Conservation (phyloP, 2,888 invertebrate genomes). For the Kryphioiulus occultus region DNA sequence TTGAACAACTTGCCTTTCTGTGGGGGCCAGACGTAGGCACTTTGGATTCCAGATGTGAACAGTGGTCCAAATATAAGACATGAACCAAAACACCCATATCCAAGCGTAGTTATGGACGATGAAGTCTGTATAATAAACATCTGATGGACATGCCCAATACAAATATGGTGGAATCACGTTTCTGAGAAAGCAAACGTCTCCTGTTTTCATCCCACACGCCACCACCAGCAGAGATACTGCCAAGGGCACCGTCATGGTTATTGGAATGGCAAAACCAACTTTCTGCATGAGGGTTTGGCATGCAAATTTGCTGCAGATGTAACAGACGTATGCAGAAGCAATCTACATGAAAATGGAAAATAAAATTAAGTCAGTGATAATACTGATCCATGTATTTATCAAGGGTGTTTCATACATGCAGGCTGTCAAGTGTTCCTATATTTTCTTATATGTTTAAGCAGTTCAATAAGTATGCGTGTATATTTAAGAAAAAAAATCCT, state of each 20-base stretch:
- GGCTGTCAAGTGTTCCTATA: too few species aligned
- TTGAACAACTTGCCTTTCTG: conserved; percentile 57
- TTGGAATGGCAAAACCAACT: conserved; percentile 64
- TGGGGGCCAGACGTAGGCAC: conserved; percentile 59
- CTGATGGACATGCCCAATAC: conserved; percentile 72
- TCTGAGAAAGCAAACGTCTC: conserved; percentile 58
- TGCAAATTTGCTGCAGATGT: conserved; percentile 65
- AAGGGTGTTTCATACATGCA: too few species aligned
- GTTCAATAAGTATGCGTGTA: too few species aligned
- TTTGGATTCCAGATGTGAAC: conserved; percentile 60
- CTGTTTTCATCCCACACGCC: conserved; percentile 57
- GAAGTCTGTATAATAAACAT: conserved; percentile 81
- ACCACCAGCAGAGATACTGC: conserved; percentile 58
- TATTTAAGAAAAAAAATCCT: too few species aligned
- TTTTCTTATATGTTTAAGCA: too few species aligned
- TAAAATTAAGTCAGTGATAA: too few species aligned
- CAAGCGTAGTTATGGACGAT: conserved; percentile 68
- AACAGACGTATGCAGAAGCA: conserved; percentile 62
- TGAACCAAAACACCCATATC: conserved; percentile 58
- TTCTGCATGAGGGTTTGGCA: conserved; percentile 66
- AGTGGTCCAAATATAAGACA: conserved; percentile 59
- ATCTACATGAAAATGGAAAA: background rate
- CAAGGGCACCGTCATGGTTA: conserved; percentile 62
- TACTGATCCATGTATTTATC: too few species aligned
- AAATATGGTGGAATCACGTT: conserved; percentile 63